Conservation (phyloP, 2,888 invertebrate genomes). For the Lithophane socia region DNA sequence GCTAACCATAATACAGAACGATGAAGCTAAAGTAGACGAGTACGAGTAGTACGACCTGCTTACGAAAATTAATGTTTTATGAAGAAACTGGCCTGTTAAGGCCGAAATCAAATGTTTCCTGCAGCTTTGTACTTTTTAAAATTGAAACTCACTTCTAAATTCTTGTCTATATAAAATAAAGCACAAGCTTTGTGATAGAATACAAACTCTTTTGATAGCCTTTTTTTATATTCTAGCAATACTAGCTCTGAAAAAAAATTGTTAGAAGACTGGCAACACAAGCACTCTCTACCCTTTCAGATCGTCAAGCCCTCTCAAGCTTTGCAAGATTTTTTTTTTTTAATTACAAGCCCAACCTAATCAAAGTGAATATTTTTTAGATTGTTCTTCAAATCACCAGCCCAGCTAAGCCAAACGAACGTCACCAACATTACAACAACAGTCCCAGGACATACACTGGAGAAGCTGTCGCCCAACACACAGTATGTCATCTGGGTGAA, state of each 20-base stretch:
- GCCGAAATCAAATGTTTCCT: background rate
- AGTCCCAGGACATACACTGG: constrained; percentile 93
- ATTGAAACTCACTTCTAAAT: background rate
- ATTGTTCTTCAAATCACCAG: constrained; percentile 92
- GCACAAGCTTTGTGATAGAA: constrained; percentile 3
- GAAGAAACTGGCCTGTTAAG: constrained; percentile 2
- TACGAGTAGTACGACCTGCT: background rate
- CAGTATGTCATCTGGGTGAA: constrained; percentile 95
- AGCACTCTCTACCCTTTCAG: background rate
- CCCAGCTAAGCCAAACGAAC: constrained; percentile 89
- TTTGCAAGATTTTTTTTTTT: background rate
- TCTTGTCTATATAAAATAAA: background rate
- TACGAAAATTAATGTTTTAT: background rate
- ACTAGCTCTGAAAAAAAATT: background rate
- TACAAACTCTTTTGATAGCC: background rate
- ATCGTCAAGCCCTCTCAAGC: background rate
- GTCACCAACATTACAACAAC: constrained; percentile 92
- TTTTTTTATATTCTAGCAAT: constrained; percentile 4
- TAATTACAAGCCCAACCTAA: background rate
- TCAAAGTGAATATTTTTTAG: constrained; percentile 80
- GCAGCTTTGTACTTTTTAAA: background rate
- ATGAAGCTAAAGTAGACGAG: background rate
- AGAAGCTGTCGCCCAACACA: constrained; percentile 94
- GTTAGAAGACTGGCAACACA: background rate
- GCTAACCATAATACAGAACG: background rate